Percentiles rank a stretch among this genome's conserved stretches.
phyloP scores from a whole-genome alignment of 2,113 vertebrate species.

The Herpailurus yagouaroundi region DNA sequence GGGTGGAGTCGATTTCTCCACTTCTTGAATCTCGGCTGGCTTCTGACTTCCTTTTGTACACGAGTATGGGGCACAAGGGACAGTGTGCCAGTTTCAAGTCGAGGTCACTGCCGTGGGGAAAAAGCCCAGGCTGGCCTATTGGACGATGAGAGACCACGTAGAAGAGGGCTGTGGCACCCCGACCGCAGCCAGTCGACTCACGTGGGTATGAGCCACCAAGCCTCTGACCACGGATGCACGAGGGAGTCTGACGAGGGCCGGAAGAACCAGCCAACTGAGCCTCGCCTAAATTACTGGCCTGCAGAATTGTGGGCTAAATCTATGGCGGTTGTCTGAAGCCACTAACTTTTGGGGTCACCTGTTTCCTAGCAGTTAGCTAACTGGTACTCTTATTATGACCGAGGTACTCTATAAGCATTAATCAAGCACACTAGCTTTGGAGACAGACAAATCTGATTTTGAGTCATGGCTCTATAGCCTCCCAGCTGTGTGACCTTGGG shows the following conservation, averaged over 20 bases:
- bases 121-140: not conserved
- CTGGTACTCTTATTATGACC: not conserved
- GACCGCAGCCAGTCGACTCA: too few relatives aligned
- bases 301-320: not conserved
- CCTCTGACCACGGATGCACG: not conserved
- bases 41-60: conserved; percentile 9
- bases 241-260: not conserved
- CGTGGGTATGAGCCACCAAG: not conserved
- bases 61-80: not conserved
- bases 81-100: not conserved
- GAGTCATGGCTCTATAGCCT: not conserved
- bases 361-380: not conserved
- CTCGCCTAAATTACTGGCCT: not conserved
- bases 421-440: not conserved
- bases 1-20: not conserved
- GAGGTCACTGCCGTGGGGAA: not conserved
- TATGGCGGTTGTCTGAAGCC: not conserved
- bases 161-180: not conserved
- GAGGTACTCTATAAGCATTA: not conserved
- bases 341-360: not conserved
- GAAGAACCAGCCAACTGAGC: not conserved
- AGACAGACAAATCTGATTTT: not conserved
- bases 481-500: not conserved
- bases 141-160: fast-evolving
- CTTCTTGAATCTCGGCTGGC: not conserved